A percentile compares a stretch with the other conserved stretches of the same genome.
These are phyloP conservation scores for Platyscapa corneri DNA, from an alignment of 1,140 invertebrate genomes.

Conservation along the genomic window DNA sequence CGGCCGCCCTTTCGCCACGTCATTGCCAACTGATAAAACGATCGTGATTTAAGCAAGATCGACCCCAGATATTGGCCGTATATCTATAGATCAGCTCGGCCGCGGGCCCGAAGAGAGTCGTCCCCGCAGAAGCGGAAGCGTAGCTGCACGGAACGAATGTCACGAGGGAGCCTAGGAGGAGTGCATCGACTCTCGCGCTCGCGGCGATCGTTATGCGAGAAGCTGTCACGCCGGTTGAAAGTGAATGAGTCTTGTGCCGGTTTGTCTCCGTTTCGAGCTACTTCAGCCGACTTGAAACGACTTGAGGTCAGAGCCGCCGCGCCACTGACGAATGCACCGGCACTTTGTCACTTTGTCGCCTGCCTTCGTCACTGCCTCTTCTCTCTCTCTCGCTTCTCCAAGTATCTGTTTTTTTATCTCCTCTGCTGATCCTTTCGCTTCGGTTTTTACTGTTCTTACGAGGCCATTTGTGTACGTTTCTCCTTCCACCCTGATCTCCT, in stretches of 20 bases:
- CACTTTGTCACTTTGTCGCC: conserved; percentile 45
- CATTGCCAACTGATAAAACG: conserved; percentile 25
- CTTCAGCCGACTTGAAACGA: conserved; percentile 29
- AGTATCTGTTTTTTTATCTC: too few species aligned
- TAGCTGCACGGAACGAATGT: conserved; percentile 58
- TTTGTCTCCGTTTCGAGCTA: conserved; percentile 46
- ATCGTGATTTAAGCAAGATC: conserved; percentile 33
- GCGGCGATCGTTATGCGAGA: conserved; percentile 29
- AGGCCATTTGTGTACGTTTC: background rate
- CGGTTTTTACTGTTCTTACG: background rate
- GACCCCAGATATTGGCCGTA: background rate
- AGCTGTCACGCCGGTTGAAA: conserved; percentile 66
- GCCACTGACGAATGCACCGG: conserved; percentile 12
- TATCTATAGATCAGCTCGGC: background rate
- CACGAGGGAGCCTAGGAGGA: background rate
- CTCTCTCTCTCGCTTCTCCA: too few species aligned
- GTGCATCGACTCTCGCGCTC: conserved; percentile 9
- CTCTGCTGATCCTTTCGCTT: background rate
- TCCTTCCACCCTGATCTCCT: too few species aligned
- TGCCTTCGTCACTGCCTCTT: background rate
- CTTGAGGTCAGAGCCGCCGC: background rate
- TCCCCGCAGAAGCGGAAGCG: conserved; percentile 57
- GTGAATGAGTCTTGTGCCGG: conserved; percentile 64
- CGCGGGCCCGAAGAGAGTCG: background rate
- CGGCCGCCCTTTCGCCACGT: background rate